Evolutionary conservation across 1,140 invertebrate species (phyloP), one percentile per base, ranked within the genome.

Genomic region (Sarcophaga bullata): DNA sequence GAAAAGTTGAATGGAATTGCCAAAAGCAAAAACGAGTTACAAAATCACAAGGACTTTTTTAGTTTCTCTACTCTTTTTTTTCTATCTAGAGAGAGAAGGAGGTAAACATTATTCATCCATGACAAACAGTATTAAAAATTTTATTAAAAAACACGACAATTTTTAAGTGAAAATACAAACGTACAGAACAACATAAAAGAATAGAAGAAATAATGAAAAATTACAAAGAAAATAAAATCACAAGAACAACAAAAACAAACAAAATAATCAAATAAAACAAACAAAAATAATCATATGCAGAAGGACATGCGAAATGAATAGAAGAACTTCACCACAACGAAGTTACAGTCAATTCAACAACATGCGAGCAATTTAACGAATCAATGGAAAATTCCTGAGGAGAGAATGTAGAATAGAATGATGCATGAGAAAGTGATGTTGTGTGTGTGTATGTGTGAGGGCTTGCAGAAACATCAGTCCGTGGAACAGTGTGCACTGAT

Each of bases 161-260:
- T 68, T 68, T 68, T 68, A 68, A 68, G 62, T 25, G 62, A 19
- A 68, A 68, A 25, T 17, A 68, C 17, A 68, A 68, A 68, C 19
- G 62, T 2, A 37, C 25, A 37, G 25, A 37, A 37, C 25, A 37
- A 37, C 1, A 37, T 37, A 37, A 37, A 37, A 37, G 25, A 37
- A 37, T 37, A 37, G 25, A 4, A 37, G 25, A 37, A 37, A 37
- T 37, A 2, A 37, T 37, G 25, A 37, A 37, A 37, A 37, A 9
- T 9, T 6, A 68, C 1, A 52, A 10, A 52, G 9, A 13, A 52
- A 52, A 52, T 9, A 52, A 52, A 52, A 52, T n/a, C n/a, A 52
- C 1, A 3, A 52, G 1, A 52, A 9, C 50, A 52, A 52, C 50
- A 13, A 68, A 3, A 68, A 68, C n/a, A 68, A 6, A 0, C n/a